Evolutionary conservation across 2,797 vertebrate genomes (phyloP).

Genomic region (Gallirallus australis): DNA sequence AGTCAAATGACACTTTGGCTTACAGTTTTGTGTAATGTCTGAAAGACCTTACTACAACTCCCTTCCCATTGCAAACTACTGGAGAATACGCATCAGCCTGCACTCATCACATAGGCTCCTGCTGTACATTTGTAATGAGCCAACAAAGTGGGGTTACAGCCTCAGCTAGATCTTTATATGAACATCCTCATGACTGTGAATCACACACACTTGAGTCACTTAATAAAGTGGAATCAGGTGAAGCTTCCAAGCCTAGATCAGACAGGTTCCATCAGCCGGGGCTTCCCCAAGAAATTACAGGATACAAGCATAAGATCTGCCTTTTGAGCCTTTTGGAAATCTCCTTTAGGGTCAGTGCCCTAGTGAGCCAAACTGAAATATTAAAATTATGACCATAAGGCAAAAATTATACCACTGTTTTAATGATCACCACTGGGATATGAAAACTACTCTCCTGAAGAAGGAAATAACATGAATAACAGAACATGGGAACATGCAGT

Average conservation of each 20-base stretch:
- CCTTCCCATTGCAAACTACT: neutral
- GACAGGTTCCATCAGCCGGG: too few species aligned
- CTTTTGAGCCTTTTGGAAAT: neutral
- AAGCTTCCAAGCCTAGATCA: neutral
- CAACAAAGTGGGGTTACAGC: too few species aligned
- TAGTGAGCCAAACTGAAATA: neutral
- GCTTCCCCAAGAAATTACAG: neutral
- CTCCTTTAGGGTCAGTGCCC: neutral
- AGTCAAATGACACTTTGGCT: neutral
- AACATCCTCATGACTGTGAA: neutral
- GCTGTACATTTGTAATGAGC: fast-evolving
- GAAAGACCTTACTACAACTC: neutral
- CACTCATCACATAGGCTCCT: neutral
- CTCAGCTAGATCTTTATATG: neutral
- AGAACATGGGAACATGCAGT: neutral
- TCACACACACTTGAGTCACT: neutral
- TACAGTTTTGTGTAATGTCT: neutral
- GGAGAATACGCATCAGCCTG: neutral
- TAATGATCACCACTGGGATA: neutral
- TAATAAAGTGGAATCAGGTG: neutral
- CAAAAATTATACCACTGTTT: neutral
- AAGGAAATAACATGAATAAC: neutral
- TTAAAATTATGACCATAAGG: neutral
- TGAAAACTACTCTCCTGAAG: neutral
- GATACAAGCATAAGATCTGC: neutral